phyloP scores from a whole-genome alignment of 2,888 invertebrate species.

The Spodoptera littoralis region DNA sequence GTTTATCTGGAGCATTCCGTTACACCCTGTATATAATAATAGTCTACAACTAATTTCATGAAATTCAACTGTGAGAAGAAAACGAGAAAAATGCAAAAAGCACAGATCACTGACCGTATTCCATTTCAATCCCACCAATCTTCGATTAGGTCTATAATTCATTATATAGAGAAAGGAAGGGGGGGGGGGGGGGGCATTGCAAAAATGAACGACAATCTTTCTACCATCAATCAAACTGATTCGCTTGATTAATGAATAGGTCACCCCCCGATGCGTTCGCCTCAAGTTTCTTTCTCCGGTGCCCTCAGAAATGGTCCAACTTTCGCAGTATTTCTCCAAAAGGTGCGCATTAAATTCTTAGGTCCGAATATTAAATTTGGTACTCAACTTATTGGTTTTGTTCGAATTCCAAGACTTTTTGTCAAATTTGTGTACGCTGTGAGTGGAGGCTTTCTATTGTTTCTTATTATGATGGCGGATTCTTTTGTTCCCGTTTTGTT shows the following conservation, averaged over 20 bases:
- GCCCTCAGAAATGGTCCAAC: constrained; percentile 42
- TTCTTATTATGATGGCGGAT: constrained; percentile 31
- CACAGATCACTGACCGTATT: constrained; percentile 37
- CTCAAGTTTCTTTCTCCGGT: constrained; percentile 40
- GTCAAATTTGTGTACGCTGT: constrained; percentile 41
- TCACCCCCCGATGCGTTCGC: constrained; percentile 26
- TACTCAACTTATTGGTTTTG: constrained; percentile 55
- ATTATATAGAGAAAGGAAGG: constrained; percentile 41
- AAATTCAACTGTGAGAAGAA: constrained; percentile 2
- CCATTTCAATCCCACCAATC: constrained; percentile 41
- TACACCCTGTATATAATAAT: too few species aligned
- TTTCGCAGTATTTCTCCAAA: constrained; percentile 54
- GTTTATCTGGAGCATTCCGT: too few species aligned
- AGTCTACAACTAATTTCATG: not conserved
- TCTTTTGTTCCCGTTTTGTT: constrained; percentile 29
- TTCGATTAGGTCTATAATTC: constrained; percentile 49
- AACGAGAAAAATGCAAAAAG: constrained; percentile 22
- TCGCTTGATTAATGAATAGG: constrained; percentile 57
- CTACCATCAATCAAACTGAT: constrained; percentile 55
- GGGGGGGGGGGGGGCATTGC: constrained; percentile 25
- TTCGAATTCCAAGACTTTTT: constrained; percentile 44
- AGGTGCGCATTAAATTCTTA: constrained; percentile 50
- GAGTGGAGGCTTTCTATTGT: constrained; percentile 37
- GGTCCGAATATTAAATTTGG: constrained; percentile 55
- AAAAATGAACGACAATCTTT: constrained; percentile 56